phyloP scores from a whole-genome alignment of 2,113 vertebrate genomes.

The Marcusenius ussheri region DNA sequence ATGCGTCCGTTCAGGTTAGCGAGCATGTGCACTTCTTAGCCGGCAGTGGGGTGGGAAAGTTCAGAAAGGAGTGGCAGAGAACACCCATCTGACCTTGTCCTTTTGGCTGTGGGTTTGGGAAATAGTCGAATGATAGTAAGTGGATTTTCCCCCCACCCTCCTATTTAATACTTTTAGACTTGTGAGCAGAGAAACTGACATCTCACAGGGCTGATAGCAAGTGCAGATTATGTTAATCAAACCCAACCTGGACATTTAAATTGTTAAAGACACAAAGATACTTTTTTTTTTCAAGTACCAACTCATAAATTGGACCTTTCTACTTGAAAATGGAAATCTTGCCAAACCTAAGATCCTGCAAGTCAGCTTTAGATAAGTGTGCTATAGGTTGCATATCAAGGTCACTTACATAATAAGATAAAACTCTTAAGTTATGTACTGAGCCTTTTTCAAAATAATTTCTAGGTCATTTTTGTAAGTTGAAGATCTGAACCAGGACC shows the following conservation, averaged over 20 bases:
- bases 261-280: neutral
- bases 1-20: neutral
- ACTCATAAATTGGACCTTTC: neutral
- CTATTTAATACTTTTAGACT: neutral
- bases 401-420: neutral
- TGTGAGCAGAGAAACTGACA: constrained; percentile 7
- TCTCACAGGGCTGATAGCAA: neutral
- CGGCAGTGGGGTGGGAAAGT: neutral
- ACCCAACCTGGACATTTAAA: neutral
- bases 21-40: neutral
- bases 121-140: neutral
- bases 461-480: neutral
- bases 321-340: neutral
- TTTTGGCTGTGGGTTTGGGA: neutral
- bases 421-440: neutral
- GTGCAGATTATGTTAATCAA: neutral
- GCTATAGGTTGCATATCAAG: neutral
- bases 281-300: neutral
- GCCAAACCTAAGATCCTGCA: neutral
- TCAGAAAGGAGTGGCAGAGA: neutral
- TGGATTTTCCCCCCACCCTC: neutral
- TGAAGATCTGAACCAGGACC: neutral
- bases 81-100: neutral
- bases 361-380: neutral
- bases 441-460: neutral